Conservation (phyloP, 2,113 vertebrate species). For the Atlantisia rogersi region DNA sequence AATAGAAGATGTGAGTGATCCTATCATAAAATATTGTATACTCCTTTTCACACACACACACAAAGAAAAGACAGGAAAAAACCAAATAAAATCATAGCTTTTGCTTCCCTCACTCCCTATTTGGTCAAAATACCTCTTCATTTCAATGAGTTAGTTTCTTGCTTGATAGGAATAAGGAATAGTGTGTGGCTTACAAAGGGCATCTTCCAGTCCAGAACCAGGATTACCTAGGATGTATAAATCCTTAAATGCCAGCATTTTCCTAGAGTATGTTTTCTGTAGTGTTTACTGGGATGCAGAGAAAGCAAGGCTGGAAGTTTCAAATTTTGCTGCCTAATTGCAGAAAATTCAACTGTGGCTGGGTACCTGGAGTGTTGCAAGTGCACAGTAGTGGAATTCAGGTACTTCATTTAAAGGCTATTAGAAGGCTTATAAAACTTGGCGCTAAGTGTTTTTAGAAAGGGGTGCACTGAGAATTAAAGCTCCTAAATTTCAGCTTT, state of each 20-base stretch:
- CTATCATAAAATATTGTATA: neutral
- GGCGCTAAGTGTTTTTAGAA: neutral
- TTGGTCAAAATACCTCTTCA: neutral
- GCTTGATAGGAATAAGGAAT: neutral
- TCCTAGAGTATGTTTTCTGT: neutral
- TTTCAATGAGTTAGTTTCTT: neutral
- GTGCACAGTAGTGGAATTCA: neutral
- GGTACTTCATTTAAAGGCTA: neutral
- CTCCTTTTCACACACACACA: neutral
- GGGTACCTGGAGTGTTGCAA: neutral
- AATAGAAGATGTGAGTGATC: neutral
- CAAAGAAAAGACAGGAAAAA: neutral
- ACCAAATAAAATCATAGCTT: fast-evolving
- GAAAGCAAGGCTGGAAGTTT: neutral
- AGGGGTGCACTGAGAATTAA: neutral
- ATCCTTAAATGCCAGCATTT: neutral
- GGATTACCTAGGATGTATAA: neutral
- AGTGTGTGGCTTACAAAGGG: neutral
- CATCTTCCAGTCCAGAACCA: neutral
- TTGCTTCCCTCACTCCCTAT: neutral
- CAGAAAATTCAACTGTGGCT: neutral
- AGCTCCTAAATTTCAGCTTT: neutral
- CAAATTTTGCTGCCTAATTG: neutral
- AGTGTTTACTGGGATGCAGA: neutral
- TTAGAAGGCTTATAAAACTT: neutral